Evolutionary conservation across 2,113 vertebrate species (phyloP), one percentile per base, ranked within the genome.

Genomic region (Uropsilus gracilis): DNA sequence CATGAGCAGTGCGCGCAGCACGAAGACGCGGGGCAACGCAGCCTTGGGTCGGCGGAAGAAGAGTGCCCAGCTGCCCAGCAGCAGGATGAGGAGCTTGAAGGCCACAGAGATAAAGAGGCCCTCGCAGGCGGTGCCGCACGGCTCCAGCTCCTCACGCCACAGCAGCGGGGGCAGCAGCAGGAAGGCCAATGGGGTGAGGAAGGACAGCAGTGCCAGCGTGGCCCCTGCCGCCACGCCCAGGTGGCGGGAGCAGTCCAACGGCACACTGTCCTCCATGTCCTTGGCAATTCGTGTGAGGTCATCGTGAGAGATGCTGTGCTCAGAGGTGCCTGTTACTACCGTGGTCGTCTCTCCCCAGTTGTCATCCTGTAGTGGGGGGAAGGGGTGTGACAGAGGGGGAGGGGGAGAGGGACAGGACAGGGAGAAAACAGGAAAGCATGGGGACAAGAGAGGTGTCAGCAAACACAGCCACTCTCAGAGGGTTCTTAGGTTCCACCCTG

Each of bases 281-380:
- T 99, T 99, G 98, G 99, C 94, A 95, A 99, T 98, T 78, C 99
- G 99, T 0, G 98, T 99, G 97, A 99, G 98, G 98, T 99, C 99
- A 98, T 99, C 99, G 2, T 99, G 99, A 0, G 99, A 99, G 97
- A 99, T 98, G 98, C 99, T 99, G 98, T 99, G 99, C 90, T 99
- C 99, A 0, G 99, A 99, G 0, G 99, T 99, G 71, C 99, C 99
- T 0, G 99, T 99, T 89, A 99, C 99, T 6, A 99, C 99, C 0
- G 99, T 99, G 37, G 99, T 99, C 18, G 99, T 99, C 96, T 99
- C 99, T 0, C 99, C 99, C 99, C 99, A 99, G 98, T 99, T 99
- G 96, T 99, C 99, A 0, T 99, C 99, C 99, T 99, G 91, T 6
- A 28, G 64, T 37, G 2, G 61, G 57, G 39, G 39, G 22, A 10